phyloP scores from a whole-genome alignment of 2,888 invertebrate species.

The Meiosimyza decipiens region DNA sequence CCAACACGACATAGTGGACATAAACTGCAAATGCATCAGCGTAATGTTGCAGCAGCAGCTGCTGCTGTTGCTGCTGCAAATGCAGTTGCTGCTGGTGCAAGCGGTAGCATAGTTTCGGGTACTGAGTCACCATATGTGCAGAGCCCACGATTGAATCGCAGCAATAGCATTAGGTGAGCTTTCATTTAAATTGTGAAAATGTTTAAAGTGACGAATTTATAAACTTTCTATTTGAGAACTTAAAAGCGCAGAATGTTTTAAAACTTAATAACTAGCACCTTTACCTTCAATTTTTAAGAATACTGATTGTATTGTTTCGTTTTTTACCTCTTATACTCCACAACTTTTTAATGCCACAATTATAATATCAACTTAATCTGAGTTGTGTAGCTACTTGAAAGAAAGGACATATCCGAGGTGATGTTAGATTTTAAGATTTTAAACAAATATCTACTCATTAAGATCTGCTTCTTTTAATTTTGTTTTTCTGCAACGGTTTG shows the following conservation, averaged over 20 bases:
- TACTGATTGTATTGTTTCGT: background rate
- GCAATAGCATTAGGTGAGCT: slow-evolving; percentile 91
- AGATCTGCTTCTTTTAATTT: background rate
- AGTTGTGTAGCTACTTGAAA: slow-evolving; percentile 80
- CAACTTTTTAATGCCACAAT: background rate
- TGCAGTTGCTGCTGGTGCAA: slow-evolving; percentile 35
- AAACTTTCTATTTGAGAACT: background rate
- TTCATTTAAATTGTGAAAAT: too few species aligned
- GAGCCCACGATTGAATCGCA: slow-evolving; percentile 80
- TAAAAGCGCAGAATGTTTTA: background rate
- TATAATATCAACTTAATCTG: slow-evolving; percentile 4
- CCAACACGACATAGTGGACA: slow-evolving; percentile 67
- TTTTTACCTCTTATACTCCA: background rate
- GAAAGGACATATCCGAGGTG: slow-evolving; percentile 93
- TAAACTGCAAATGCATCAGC: slow-evolving; percentile 57
- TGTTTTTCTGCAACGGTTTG: background rate
- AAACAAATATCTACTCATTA: background rate
- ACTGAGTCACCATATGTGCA: slow-evolving; percentile 68
- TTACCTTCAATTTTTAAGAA: background rate
- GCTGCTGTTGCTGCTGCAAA: slow-evolving; percentile 38
- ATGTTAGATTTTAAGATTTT: slow-evolving; percentile 34
- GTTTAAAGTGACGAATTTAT: background rate
- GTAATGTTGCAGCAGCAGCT: slow-evolving; percentile 45
- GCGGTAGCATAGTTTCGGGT: slow-evolving; percentile 49
- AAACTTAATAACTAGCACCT: background rate